Base-by-base conservation (phyloP, 1,140 invertebrate genomes). In the Cataglyphis hispanica region DNA sequence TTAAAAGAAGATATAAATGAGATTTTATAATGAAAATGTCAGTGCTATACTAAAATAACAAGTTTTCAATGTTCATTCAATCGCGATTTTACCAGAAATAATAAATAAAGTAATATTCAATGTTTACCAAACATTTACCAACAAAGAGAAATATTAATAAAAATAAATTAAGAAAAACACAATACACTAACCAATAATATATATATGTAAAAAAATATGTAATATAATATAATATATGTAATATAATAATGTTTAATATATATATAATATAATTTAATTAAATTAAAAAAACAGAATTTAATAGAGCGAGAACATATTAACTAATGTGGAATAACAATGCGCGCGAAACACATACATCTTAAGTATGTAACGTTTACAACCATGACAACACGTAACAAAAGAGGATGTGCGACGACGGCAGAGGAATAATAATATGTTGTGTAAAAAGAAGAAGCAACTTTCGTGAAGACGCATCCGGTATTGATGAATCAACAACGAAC, bases 1-100 rank as follows among this genome's bases (percentile, higher is more conserved):
- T 22, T 16, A 19, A 53, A 67, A 22, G 22, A 11, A 56, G 7
- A 67, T 10, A 31, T 37, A 56, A 50, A 80, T n/a, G 77, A 77
- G 31, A 37, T 67, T 34, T n/a, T 67, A n/a, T 25, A 53, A 46
- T 27, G n/a, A 69, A 37, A 80, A 80, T 80, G 77, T 69, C 31
- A 80, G n/a, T 25, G 43, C 40, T 37, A 22, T 25, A 19, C 31
- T 34, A 11, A 67, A 34, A 78, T 53, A 69, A 80, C 60, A 61
- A 1, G 63, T 53, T 69, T 37, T 25, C 40, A 16, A 80, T 80
- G 11, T 27, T 77, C 25, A 64, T 27, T 63, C 31, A 43, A 76
- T 31, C 58, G 31, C 10, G 13, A 37, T 50, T 50, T 77, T 34
- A 77, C 34, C 8, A 46, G 46, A 77, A 64, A 66, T 34, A 61